Evolutionary conservation across 2,888 invertebrate genomes (phyloP), one percentile per base, ranked within the genome.

Genomic region (Rhorus exstirpatorius): DNA sequence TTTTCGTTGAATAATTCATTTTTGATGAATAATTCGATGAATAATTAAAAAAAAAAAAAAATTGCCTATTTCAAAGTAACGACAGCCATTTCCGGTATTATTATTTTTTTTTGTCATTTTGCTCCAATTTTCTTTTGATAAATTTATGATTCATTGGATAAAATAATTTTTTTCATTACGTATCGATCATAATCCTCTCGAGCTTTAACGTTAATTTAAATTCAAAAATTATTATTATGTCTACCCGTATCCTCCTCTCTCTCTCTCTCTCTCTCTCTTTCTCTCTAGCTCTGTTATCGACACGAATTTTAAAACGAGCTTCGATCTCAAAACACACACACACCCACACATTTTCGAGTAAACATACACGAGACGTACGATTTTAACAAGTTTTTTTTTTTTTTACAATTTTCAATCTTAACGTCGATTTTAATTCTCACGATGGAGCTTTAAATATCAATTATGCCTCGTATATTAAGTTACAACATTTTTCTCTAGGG

Each of bases 401-500:
- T 35, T n/a, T n/a, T n/a, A n/a, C n/a, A n/a, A 51, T 7, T 38
- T 63, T 31, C 58, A 38, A 61, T 76, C 49, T 2, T 71, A 3
- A 12, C 72, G 17, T 63, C 19, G 44, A 41, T 46, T 75, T 26
- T 6, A 60, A 41, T 1, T 19, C 44, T 75, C 55, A 21, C 38
- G 76, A 70, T 6, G 31, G 63, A 3, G n/a, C 31, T 58, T 44
- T 71, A 46, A 61, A 74, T n/a, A 65, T 70, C 77, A 70, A 84
- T 84, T 82, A 82, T 82, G 84, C 79, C 79, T 70, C 79, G 49
- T 76, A 63, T 55, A n/a, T 79, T 68, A 80, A 46, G 38, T 58
- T 60, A 46, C 70, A 63, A 67, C 78, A 67, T 74, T 81, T 72
- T 65, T 46, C n/a, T n/a, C n/a, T n/a, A n/a, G n/a, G n/a, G 4